Percentiles rank a stretch among this genome's conserved stretches.
phyloP scores from a whole-genome alignment of 2,888 invertebrate species.

The Cryptus armator region DNA sequence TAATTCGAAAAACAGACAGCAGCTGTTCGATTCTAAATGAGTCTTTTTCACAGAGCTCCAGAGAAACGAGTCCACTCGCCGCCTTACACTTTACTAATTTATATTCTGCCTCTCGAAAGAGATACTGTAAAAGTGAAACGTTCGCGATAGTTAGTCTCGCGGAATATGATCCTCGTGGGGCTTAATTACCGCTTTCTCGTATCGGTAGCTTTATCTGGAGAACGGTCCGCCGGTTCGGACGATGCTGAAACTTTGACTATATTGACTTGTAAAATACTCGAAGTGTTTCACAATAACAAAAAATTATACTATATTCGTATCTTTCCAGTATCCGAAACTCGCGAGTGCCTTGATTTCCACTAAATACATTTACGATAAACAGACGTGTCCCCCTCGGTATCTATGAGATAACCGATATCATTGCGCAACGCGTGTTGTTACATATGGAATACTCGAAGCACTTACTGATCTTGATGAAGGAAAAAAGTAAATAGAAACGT shows the following conservation, averaged over 20 bases:
- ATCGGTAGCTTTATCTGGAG: constrained; percentile 49
- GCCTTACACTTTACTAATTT: not conserved
- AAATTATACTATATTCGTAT: not conserved
- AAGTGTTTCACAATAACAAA: constrained; percentile 12
- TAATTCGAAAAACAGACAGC: not conserved
- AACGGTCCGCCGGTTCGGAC: not conserved
- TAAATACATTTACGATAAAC: constrained; percentile 20
- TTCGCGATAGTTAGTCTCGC: constrained; percentile 35
- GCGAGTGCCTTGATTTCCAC: not conserved
- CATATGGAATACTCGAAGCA: not conserved
- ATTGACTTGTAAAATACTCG: not conserved
- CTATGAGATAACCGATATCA: constrained; percentile 4
- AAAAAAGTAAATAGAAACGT: not conserved
- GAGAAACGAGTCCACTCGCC: constrained; percentile 21
- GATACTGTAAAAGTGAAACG: constrained; percentile 62
- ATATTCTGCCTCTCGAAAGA: constrained; percentile 41
- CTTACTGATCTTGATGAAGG: constrained; percentile 9
- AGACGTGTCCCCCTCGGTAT: not conserved
- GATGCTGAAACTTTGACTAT: not conserved
- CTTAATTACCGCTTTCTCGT: constrained; percentile 63
- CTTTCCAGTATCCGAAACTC: not conserved
- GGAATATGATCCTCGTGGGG: constrained; percentile 41
- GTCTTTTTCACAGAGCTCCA: not conserved
- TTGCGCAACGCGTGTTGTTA: constrained; percentile 5
- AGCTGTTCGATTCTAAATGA: not conserved